A percentile compares a stretch with the other conserved stretches of the same genome.
Conservation (phyloP, 2,888 invertebrate genomes). For the Drosophila melanosoma region DNA sequence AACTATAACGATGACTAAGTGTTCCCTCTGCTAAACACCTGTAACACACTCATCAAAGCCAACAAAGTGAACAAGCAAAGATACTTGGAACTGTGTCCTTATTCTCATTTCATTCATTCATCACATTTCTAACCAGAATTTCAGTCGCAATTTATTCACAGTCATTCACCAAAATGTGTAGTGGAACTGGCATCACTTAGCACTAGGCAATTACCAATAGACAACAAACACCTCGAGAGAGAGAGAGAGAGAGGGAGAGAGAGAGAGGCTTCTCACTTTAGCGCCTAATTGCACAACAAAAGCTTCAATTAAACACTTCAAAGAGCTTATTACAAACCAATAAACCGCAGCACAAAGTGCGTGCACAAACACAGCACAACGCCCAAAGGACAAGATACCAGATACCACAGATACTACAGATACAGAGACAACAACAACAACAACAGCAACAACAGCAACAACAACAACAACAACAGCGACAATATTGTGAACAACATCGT, state of each 20-base stretch:
- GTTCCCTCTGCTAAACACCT: background rate
- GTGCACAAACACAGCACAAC: conserved; percentile 47
- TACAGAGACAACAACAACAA: conserved; percentile 5
- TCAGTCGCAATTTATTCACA: conserved; percentile 25
- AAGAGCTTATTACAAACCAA: conserved; percentile 79
- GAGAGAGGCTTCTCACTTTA: conserved; percentile 64
- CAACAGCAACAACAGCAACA: conserved; percentile 11
- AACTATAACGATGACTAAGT: conserved; percentile 47
- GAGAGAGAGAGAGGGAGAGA: background rate
- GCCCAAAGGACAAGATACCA: conserved; percentile 39
- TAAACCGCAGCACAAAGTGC: conserved; percentile 75
- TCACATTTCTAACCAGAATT: conserved; percentile 6
- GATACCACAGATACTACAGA: conserved; percentile 28
- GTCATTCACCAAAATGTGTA: conserved; percentile 11
- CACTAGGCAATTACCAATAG: conserved; percentile 66
- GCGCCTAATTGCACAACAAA: conserved; percentile 80
- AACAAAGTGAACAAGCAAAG: conserved; percentile 46
- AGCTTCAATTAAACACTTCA: conserved; percentile 80
- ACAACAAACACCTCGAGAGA: conserved; percentile 61
- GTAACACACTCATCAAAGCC: conserved; percentile 1
- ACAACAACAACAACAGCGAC: conserved; percentile 8
- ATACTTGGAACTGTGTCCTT: conserved; percentile 45
- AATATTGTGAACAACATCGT: conserved; percentile 11
- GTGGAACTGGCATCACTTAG: conserved; percentile 49
- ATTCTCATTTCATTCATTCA: conserved; percentile 14